Evolutionary conservation across 2,113 vertebrate species (phyloP), one percentile per base, ranked within the genome.

Genomic region (Campylomormyrus tamandua): DNA sequence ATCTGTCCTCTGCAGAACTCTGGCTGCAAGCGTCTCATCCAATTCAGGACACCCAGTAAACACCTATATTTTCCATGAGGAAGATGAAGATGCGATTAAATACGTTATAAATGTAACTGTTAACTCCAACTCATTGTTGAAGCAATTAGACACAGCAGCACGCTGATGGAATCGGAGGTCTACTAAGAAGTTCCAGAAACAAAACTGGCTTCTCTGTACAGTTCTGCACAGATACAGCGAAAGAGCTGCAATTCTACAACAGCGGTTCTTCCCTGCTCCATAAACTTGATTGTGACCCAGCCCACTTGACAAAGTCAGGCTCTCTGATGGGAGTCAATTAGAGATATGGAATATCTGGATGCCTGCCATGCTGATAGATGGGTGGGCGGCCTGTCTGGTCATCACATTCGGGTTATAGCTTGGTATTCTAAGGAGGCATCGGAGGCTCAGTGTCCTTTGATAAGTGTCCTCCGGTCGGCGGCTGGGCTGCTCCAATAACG

Each of bases 261-360:
- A 6, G 6, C 4, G 1, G 1, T 35, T 42, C 35, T 42, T 87
- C 50, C 85, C 6, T 53, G 85, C 45, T 15, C 87, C 21, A 21
- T 46, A 21, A n/a, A 48, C n/a, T 48, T 56, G 42, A 83, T 19
- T 15, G 46, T 46, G 21, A 42, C 50, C 58, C 46, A 89, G 89
- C 91, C 90, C 94, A 96, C 96, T 97, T 96, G 97, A 97, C 96
- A 95, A 94, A 97, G 96, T 96, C 94, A 93, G 94, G 93, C 96
- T 96, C 95, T 97, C 95, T 97, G 95, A 95, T 92, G 96, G 96
- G 95, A 96, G 96, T 96, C 97, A 98, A 99, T 99, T 98, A 98
- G 95, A 96, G 95, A 93, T 96, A 97, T 95, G 95, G 96, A 96
- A 96, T 95, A 96, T 94, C 96, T 97, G 97, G 96, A 97, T 92